phyloP scores from a whole-genome alignment of 92 coral and sea anemone species.

The Porites lobata region DNA sequence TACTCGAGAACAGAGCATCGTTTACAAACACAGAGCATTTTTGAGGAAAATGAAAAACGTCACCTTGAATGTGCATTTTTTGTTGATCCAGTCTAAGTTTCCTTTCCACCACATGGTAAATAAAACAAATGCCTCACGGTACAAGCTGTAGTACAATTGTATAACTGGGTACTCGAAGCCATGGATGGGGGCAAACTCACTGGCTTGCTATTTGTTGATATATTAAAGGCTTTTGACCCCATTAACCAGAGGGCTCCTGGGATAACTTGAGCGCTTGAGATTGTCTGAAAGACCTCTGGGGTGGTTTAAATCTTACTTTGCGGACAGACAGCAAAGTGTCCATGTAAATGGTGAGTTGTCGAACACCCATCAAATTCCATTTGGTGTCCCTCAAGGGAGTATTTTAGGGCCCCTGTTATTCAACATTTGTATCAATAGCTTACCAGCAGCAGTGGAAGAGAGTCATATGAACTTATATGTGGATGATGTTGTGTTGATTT shows the following conservation, averaged over 20 bases:
- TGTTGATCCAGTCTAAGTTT: no score
- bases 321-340: neutral
- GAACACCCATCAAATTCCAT: slow-evolving; percentile 3
- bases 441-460: slow-evolving; percentile 38
- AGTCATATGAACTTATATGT: slow-evolving; percentile 33
- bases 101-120: no score
- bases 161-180: neutral
- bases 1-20: no score
- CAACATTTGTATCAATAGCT: slow-evolving; percentile 15
- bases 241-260: slow-evolving; percentile 49
- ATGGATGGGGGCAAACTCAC: slow-evolving; percentile 22
- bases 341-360: neutral
- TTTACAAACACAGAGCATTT: no score
- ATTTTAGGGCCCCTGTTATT: slow-evolving; percentile 31
- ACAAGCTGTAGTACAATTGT: slow-evolving; percentile 4
- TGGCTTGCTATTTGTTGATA: slow-evolving; percentile 57
- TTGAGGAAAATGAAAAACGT: no score
- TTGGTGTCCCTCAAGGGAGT: slow-evolving; percentile 39
- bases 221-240: slow-evolving; percentile 65
- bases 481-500: slow-evolving; percentile 54
- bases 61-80: no score
- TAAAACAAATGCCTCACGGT: no score
- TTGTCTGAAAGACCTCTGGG: slow-evolving; percentile 34
- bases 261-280: slow-evolving; percentile 43
- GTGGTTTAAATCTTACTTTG: slow-evolving; percentile 39